Conservation (phyloP, 1,140 invertebrate species). For the Drosophila simulans region DNA sequence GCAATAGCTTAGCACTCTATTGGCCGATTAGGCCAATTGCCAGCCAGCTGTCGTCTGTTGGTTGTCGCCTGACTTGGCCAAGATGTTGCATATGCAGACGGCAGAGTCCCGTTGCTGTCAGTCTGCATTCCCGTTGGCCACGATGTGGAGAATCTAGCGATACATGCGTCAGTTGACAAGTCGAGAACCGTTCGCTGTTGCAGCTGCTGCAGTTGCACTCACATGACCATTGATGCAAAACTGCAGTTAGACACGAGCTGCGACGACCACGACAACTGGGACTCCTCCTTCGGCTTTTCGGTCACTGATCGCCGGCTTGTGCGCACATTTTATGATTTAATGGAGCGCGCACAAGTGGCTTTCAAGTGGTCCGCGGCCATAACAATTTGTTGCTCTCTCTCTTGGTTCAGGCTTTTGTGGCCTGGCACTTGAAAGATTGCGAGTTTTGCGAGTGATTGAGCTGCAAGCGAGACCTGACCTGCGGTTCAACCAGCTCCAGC, state of each 20-base stretch:
- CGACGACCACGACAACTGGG: constrained; percentile 10
- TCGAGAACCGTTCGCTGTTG: constrained; percentile 37
- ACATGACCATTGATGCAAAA: constrained; percentile 75
- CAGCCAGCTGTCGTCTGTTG: constrained; percentile 23
- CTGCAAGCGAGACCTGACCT: constrained; percentile 54
- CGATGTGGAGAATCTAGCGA: constrained; percentile 7
- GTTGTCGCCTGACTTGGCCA: constrained; percentile 9
- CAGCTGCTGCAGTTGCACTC: constrained; percentile 36
- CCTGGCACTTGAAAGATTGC: constrained; percentile 31
- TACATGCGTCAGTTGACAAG: constrained; percentile 57
- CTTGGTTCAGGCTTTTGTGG: constrained; percentile 10
- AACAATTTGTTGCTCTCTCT: constrained; percentile 48
- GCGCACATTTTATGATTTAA: constrained; percentile 66
- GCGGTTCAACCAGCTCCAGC: constrained; percentile 24
- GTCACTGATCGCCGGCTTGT: constrained; percentile 53
- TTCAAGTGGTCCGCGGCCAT: constrained; percentile 48
- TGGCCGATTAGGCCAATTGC: constrained; percentile 64
- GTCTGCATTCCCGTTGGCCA: constrained; percentile 65
- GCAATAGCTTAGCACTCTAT: constrained; percentile 48
- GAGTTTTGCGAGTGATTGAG: constrained; percentile 45
- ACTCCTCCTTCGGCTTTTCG: constrained; percentile 31
- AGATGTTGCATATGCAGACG: constrained; percentile 13
- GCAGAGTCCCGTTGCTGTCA: constrained; percentile 60
- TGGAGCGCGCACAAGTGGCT: constrained; percentile 67
- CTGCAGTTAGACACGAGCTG: constrained; percentile 68